Base-by-base conservation (phyloP, 64 coral and sea anemone genomes). In the Anthopleura sola region DNA sequence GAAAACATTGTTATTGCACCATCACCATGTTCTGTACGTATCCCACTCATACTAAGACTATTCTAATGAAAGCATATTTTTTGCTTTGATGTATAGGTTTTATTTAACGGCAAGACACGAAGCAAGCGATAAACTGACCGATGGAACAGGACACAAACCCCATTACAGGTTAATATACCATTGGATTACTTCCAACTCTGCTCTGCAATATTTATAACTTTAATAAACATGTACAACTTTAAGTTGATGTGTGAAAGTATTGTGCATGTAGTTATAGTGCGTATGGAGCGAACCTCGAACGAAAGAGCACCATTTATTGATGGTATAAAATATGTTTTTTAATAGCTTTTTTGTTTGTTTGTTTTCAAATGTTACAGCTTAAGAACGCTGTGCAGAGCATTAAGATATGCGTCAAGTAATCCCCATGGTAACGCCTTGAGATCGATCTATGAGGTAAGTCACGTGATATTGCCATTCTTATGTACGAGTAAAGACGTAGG, bases 81-180 rank as follows among this genome's bases (percentile, higher is more conserved):
- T 62, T 62, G 58, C 2, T 62, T 23, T 26, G 21, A 62, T 66
- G 80, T 21, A 14, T 38, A 99, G 97, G 46, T 99, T 99, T 83
- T 99, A 99, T 50, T 36, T 90, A 24, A 90, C 75, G 46, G 90
- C 86, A 23, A 88, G 93, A 66, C 88, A 88, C 60, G 93, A 94
- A 90, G 87, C 93, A 55, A 90, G 77, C 68, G 90, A 99, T 26
- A 99, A 99, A 68, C 37, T 99, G 53, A 99, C 93, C 13, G 97
- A 99, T 87, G 97, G 97, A 14, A 95, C 92, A 58, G 97, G 97
- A 49, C 89, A 99, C 51, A 94, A 92, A 48, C 97, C 97, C 55
- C 93, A 99, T 87, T 99, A 99, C 87, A 99, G 97, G 97, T 99
- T 34, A 5, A 24, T 24, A 24, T 2, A 62, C 2, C 3, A 24